These are phyloP conservation scores for Sceloporus tristichus DNA, from an alignment of 2,113 vertebrate species.

Conservation along the genomic window DNA sequence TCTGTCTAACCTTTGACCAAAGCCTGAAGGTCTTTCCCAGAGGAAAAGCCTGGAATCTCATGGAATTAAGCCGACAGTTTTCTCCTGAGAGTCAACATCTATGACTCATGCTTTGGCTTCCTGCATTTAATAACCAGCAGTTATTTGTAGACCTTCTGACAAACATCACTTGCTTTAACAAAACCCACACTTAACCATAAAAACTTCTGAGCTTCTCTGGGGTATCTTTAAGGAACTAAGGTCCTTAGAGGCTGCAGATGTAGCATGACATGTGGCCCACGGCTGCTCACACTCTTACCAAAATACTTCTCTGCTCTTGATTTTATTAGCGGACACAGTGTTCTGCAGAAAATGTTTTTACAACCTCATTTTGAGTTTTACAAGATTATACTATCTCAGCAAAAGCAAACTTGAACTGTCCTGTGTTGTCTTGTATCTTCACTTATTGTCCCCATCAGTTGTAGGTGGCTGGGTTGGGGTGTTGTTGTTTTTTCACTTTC, in stretches of 20 bases:
- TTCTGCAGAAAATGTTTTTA: conserved; percentile 44
- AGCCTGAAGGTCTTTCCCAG: not conserved
- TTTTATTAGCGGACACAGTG: conserved; percentile 30
- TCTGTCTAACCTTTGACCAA: not conserved
- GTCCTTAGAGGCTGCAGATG: conserved; percentile 3
- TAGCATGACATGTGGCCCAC: conserved; percentile 36
- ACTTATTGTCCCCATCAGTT: conserved; percentile 4
- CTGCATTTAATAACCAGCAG: conserved; percentile 22
- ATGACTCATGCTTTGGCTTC: conserved; percentile 4
- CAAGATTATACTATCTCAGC: conserved; percentile 22
- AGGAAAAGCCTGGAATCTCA: not conserved
- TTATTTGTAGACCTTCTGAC: conserved; percentile 21
- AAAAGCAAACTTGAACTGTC: conserved; percentile 7
- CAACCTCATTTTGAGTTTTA: conserved; percentile 41
- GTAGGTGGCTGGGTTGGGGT: conserved; percentile 19
- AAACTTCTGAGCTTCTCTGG: conserved; percentile 32
- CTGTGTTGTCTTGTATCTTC: not conserved
- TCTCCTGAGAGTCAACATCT: conserved; percentile 3
- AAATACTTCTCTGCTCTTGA: conserved; percentile 33
- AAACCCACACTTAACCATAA: conserved; percentile 14
- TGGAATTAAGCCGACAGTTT: not conserved
- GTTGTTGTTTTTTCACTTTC: not conserved
- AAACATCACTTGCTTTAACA: conserved; percentile 30
- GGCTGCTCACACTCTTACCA: conserved; percentile 38
- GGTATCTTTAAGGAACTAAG: conserved; percentile 43